phyloP scores from a whole-genome alignment of 2,888 invertebrate species.

The Tipula helvola region DNA sequence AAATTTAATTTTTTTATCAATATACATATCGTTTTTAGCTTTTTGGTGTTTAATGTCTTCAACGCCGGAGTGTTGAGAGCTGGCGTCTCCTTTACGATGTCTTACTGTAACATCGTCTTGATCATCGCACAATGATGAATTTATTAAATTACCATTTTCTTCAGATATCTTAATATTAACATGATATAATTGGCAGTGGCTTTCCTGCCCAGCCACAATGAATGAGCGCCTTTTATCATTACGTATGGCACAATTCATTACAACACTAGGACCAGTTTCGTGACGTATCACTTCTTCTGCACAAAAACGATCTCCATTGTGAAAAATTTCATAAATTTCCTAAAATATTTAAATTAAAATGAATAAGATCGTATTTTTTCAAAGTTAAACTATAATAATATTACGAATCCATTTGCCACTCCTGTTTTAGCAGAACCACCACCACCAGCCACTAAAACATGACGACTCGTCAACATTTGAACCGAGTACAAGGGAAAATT shows the following conservation, averaged over 20 bases:
- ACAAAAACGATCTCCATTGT: conserved; percentile 69
- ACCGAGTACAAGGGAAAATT: conserved; percentile 90
- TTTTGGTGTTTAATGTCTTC: conserved; percentile 22
- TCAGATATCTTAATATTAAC: conserved; percentile 48
- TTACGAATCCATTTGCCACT: conserved; percentile 92
- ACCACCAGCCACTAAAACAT: conserved; percentile 92
- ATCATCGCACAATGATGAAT: conserved; percentile 22
- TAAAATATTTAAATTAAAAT: conserved; percentile 27
- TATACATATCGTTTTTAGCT: conserved; percentile 22
- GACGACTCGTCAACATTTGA: conserved; percentile 80
- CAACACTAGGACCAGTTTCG: conserved; percentile 78
- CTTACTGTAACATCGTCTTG: conserved; percentile 37
- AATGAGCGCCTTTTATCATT: conserved; percentile 56
- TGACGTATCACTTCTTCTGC: conserved; percentile 81
- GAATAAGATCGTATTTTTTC: background rate
- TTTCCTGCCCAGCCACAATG: conserved; percentile 84
- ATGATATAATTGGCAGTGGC: conserved; percentile 75
- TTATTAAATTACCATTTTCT: conserved; percentile 35
- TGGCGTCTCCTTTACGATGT: conserved; percentile 29
- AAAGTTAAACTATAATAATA: conserved; percentile 30
- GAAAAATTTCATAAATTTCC: conserved; percentile 88
- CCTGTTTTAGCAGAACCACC: conserved; percentile 96
- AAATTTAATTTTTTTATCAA: conserved; percentile 51
- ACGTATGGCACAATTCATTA: conserved; percentile 79
- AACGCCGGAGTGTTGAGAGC: conserved; percentile 23